These are phyloP conservation scores for Daktulosphaira vitifoliae DNA, from an alignment of 1,140 invertebrate species.

Conservation along the genomic window DNA sequence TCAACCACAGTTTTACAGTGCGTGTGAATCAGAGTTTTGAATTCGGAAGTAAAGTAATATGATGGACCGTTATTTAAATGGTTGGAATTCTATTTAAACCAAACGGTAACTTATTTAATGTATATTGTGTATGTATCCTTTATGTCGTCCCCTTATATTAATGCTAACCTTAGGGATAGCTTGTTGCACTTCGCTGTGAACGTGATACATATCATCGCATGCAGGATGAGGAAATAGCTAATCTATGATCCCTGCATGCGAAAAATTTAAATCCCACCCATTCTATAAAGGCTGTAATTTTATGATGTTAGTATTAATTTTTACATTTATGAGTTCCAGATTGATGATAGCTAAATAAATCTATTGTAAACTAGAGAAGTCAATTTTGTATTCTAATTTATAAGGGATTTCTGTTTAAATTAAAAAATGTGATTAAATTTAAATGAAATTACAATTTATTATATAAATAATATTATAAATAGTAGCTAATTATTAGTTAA, in stretches of 20 bases:
- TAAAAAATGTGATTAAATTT: too few species aligned
- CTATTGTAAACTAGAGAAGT: too few species aligned
- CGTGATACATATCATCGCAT: not conserved
- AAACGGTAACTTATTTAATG: too few species aligned
- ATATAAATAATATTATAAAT: too few species aligned
- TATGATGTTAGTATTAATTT: too few species aligned
- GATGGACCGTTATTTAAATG: conserved; percentile 22
- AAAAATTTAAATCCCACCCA: conserved; percentile 30
- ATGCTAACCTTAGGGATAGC: not conserved
- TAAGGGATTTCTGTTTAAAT: too few species aligned
- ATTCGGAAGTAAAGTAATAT: not conserved
- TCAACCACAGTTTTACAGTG: conserved; percentile 2
- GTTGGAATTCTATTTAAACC: conserved; percentile 5
- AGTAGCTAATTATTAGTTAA: too few species aligned
- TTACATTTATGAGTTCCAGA: too few species aligned
- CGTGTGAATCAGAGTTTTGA: conserved; percentile 9
- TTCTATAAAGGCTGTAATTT: conserved; percentile 6
- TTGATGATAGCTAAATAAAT: too few species aligned
- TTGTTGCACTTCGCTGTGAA: not conserved
- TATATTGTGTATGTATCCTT: not conserved
- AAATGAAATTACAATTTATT: too few species aligned
- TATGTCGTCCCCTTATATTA: not conserved
- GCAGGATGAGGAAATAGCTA: conserved; percentile 32
- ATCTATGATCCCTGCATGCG: conserved; percentile 24
- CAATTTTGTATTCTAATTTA: too few species aligned